Percentiles rank a stretch among this genome's conserved stretches.
Evolutionary conservation across 2,797 vertebrate species (phyloP).

Genomic region (Coregonus ussuriensis): DNA sequence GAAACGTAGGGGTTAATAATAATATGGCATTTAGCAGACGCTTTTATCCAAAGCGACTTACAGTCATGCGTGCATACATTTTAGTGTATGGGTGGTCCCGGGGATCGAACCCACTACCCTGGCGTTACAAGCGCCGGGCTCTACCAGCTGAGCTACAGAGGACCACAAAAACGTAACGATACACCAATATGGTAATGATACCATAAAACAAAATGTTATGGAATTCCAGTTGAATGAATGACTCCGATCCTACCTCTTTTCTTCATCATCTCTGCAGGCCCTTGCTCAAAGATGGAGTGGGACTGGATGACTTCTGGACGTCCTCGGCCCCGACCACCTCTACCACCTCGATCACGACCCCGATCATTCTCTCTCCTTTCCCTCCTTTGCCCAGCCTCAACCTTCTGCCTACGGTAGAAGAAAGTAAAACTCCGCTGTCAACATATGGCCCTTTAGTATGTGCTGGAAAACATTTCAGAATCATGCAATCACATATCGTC

Average conservation of each 20-base stretch:
- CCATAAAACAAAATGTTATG: neutral
- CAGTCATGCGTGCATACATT: too few species aligned
- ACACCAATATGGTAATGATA: neutral
- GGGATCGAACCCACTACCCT: too few species aligned
- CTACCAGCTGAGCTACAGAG: too few species aligned
- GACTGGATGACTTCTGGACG: constrained; percentile 90
- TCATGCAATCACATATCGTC: neutral
- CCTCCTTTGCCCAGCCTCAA: constrained; percentile 77
- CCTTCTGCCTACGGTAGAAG: constrained; percentile 70
- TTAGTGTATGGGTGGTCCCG: too few species aligned
- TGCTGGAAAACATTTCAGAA: neutral
- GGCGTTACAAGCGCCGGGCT: too few species aligned
- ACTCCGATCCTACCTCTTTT: constrained; percentile 80
- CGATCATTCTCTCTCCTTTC: constrained; percentile 81
- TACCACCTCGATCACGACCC: constrained; percentile 83
- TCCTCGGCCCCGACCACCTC: constrained; percentile 88
- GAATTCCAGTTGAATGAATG: neutral
- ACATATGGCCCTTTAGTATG: neutral
- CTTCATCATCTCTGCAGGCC: constrained; percentile 90
- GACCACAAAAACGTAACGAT: neutral
- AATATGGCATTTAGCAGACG: too few species aligned
- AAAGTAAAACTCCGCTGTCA: neutral
- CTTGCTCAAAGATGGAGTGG: constrained; percentile 97
- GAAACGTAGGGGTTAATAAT: neutral
- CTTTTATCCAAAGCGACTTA: too few species aligned